phyloP scores from a whole-genome alignment of 2,888 invertebrate species.

The Geotrupes spiniger region DNA sequence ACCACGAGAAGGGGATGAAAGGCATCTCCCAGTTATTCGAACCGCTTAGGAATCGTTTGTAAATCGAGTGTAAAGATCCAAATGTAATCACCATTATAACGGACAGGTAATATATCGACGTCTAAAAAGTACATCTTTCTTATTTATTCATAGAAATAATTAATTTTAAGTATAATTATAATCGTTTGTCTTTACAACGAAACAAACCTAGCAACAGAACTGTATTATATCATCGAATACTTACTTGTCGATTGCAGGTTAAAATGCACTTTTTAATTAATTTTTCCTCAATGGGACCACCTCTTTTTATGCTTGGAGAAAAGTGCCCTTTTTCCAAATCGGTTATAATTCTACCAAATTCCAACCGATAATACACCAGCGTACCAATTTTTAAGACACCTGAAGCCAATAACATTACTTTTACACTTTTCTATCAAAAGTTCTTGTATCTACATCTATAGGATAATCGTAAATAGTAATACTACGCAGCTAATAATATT shows the following conservation, averaged over 20 bases:
- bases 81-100: constrained; percentile 14
- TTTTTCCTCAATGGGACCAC: constrained; percentile 15
- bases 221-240: too few relatives aligned
- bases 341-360: constrained; percentile 13
- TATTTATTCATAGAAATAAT: too few relatives aligned
- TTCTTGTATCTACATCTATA: too few relatives aligned
- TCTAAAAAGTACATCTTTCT: constrained; percentile 7
- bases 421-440: too few relatives aligned
- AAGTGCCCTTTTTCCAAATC: constrained; percentile 16
- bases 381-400: constrained; percentile 18
- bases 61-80: constrained; percentile 12
- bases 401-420: background rate
- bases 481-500: too few relatives aligned
- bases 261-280: constrained; percentile 17
- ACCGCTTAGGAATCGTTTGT: constrained; percentile 2
- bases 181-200: too few relatives aligned
- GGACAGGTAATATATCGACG: constrained; percentile 15
- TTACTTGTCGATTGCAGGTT: constrained; percentile 17
- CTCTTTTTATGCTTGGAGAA: constrained; percentile 11
- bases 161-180: too few relatives aligned
- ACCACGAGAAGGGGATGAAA: constrained; percentile 20
- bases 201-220: too few relatives aligned
- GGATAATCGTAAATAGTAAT: too few relatives aligned
- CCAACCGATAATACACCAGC: constrained; percentile 13
- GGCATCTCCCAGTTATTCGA: constrained; percentile 14